Conservation (phyloP, 2,113 vertebrate species). For the Guaruba guarouba region DNA sequence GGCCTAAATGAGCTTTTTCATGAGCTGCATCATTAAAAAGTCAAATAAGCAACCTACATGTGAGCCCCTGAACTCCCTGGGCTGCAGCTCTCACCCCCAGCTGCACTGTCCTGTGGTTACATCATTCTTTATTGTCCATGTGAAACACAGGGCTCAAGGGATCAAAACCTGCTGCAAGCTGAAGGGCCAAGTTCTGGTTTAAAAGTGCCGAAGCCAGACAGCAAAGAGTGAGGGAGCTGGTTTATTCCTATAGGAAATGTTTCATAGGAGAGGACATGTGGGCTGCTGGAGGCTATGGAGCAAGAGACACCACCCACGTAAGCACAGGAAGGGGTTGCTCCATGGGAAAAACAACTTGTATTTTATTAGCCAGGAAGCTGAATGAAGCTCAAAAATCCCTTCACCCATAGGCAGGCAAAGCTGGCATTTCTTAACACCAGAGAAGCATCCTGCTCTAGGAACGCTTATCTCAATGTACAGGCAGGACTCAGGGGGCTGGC, state of each 20-base stretch:
- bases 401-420: rapidly evolving
- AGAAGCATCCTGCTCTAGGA: not conserved
- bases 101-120: not conserved
- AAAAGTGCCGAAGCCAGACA: not conserved
- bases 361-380: not conserved
- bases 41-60: not conserved
- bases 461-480: rapidly evolving
- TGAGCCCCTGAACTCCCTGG: too few species aligned
- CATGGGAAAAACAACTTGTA: not conserved
- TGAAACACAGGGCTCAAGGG: too few species aligned
- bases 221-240: not conserved
- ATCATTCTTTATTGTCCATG: too few species aligned
- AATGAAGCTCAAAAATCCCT: not conserved
- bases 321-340: not conserved
- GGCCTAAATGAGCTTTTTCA: not conserved
- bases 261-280: not conserved
- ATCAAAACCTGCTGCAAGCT: not conserved
- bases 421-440: rapidly evolving
- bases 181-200: not conserved
- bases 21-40: not conserved
- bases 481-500: rapidly evolving
- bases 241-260: not conserved
- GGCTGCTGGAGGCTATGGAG: not conserved
- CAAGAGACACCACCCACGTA: not conserved
- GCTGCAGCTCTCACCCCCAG: too few species aligned